A percentile compares a stretch with the other conserved stretches of the same genome.
These are phyloP conservation scores for Aporophyla nigra DNA, from an alignment of 2,888 invertebrate species.

Conservation along the genomic window DNA sequence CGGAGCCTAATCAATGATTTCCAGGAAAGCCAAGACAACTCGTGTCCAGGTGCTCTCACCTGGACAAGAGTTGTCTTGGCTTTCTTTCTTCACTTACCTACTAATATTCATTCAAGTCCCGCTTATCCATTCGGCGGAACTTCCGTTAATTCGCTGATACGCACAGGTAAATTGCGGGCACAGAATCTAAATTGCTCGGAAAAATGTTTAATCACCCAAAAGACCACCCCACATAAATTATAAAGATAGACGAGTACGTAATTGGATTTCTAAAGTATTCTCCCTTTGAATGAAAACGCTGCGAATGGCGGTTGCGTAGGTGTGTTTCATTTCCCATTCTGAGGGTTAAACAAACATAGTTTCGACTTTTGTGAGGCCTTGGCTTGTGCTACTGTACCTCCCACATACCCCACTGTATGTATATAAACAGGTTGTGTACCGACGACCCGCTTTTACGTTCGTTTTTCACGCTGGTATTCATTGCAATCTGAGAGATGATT, in stretches of 20 bases:
- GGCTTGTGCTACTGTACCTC: constrained; percentile 45
- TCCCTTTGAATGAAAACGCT: constrained; percentile 43
- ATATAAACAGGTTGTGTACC: constrained; percentile 24
- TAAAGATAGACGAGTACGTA: constrained; percentile 59
- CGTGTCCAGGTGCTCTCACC: too few relatives aligned
- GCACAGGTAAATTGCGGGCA: constrained; percentile 43
- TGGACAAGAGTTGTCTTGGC: too few relatives aligned
- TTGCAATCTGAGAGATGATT: constrained; percentile 66
- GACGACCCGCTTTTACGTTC: constrained; percentile 45
- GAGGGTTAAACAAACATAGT: constrained; percentile 66
- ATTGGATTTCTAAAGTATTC: constrained; percentile 62
- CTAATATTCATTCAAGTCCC: constrained; percentile 25
- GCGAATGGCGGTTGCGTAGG: constrained; percentile 41
- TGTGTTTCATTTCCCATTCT: constrained; percentile 62
- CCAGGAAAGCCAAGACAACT: too few relatives aligned
- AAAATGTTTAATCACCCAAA: constrained; percentile 63
- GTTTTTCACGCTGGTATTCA: constrained; percentile 68
- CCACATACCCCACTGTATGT: constrained; percentile 21
- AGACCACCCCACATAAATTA: constrained; percentile 56
- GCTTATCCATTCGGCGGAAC: constrained; percentile 25
- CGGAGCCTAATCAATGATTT: too few relatives aligned
- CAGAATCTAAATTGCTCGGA: constrained; percentile 58
- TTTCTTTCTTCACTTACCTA: not conserved
- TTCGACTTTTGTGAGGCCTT: constrained; percentile 59
- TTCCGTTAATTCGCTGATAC: constrained; percentile 46